Base-by-base conservation (phyloP, 1,140 invertebrate genomes). In the Heliconius himera region DNA sequence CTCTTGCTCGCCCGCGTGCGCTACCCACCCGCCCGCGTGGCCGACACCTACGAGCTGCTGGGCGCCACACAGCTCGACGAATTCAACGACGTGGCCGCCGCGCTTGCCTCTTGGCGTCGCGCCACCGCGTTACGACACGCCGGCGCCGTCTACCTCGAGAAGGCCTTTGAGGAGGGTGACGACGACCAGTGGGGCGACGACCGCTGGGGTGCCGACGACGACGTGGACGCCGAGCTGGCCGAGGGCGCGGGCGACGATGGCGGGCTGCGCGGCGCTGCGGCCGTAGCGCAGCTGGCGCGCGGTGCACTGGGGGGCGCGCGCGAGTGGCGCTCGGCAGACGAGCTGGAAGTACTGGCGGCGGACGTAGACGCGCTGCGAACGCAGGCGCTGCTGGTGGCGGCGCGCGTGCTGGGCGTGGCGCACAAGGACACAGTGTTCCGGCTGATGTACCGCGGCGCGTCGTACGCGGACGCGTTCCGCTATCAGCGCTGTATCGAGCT, bases 401-500 rank as follows among this genome's bases (percentile, higher is more conserved):
- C 98, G 91, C 95, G 98, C 85, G 97, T 98, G 84, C 94, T 98
- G 41, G 98, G 98, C 6, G 94, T 96, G 8, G 91, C 96, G 83
- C 98, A 98, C 89, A 98, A 98, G 91, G 98, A 98, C 89, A 97
- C 97, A 78, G 95, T 98, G n/a, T 98, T 98, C 84, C 95, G 97
- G 60, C 89, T 95, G 74, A 95, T 95, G 84, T 95, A 93, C 83
- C 94, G 98, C 78, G 98, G 98, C 56, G 98, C 98, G 6, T 96
- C 97, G 0, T 98, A 98, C 94, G 98, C 97, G 1, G 98, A 99
- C 91, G 96, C 97, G 26, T 93, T 98, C 79, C 96, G 97, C 81
- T 97, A 98, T 93, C 97, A 98, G 88, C 95, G 97, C 74, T 98
- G 98, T 90, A 97, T 98, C 79, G 97, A 98, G 93, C 94, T 98